Conservation (phyloP, 1,140 invertebrate species). For the Caenorhabditis brenneri region DNA sequence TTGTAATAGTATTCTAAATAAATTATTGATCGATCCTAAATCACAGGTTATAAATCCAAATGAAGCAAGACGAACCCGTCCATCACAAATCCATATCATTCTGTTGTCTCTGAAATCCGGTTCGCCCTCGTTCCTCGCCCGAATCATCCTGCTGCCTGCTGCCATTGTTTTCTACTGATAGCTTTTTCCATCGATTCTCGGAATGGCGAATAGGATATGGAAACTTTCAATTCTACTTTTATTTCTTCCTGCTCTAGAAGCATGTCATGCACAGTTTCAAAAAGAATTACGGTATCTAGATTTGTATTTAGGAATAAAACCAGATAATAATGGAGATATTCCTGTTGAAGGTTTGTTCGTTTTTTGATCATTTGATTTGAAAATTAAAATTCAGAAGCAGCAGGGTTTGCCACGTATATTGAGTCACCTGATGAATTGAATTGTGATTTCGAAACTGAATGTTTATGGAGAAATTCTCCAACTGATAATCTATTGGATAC, state of each 20-base stretch:
- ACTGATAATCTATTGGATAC: constrained; percentile 54
- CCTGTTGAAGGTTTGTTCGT: constrained; percentile 41
- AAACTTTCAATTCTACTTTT: background rate
- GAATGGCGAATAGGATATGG: background rate
- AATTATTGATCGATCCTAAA: constrained; percentile 33
- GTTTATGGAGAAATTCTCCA: constrained; percentile 51
- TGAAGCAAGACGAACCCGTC: background rate
- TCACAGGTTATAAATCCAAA: background rate
- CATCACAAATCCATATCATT: background rate
- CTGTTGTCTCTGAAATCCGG: background rate
- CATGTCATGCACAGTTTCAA: constrained; percentile 55
- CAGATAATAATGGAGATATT: constrained; percentile 53
- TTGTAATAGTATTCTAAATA: background rate
- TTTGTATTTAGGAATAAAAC: constrained; percentile 53
- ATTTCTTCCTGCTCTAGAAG: constrained; percentile 22
- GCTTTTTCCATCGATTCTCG: background rate
- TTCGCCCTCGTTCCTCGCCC: constrained; percentile 19
- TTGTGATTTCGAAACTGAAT: constrained; percentile 52
- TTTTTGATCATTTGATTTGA: background rate
- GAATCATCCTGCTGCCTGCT: background rate
- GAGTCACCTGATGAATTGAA: constrained; percentile 41
- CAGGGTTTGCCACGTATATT: constrained; percentile 45
- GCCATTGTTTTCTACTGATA: constrained; percentile 14
- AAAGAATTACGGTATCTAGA: constrained; percentile 56
- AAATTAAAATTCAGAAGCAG: constrained; percentile 43